A percentile compares a stretch with the other conserved stretches of the same genome.
Conservation (phyloP, 2,888 invertebrate genomes). For the Pheosia gnoma region DNA sequence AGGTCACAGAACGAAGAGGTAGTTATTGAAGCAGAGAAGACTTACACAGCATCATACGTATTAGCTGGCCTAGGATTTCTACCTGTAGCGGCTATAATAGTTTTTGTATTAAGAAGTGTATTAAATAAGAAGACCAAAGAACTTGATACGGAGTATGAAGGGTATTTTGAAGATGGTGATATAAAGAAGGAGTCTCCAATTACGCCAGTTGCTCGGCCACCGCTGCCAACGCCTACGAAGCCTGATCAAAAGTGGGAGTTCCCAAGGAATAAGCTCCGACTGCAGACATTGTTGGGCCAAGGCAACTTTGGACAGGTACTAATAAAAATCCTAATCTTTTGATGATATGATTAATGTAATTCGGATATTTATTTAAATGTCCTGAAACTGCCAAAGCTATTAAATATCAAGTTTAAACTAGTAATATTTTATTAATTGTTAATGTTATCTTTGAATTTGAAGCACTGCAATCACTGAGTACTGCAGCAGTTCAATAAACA, state of each 20-base stretch:
- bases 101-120: constrained; percentile 82
- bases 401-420: no score
- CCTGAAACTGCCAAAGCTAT: no score
- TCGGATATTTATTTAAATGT: neutral
- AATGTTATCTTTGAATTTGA: no score
- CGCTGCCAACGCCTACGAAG: constrained; percentile 78
- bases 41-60: constrained; percentile 85
- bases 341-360: neutral
- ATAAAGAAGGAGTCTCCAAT: constrained; percentile 79
- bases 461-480: no score
- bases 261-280: constrained; percentile 89
- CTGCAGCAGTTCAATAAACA: no score
- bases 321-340: neutral
- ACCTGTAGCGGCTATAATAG: constrained; percentile 83
- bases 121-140: constrained; percentile 82
- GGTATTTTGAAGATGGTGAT: constrained; percentile 84
- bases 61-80: constrained; percentile 85
- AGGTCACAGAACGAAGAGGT: constrained; percentile 77
- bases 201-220: constrained; percentile 83
- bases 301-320: constrained; percentile 92
- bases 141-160: constrained; percentile 84
- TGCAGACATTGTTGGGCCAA: constrained; percentile 92
- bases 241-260: constrained; percentile 89
- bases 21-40: constrained; percentile 83
- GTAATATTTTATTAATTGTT: no score